These are phyloP conservation scores for Caenorhabditis inopinata DNA, from an alignment of 1,140 invertebrate genomes.

Conservation along the genomic window DNA sequence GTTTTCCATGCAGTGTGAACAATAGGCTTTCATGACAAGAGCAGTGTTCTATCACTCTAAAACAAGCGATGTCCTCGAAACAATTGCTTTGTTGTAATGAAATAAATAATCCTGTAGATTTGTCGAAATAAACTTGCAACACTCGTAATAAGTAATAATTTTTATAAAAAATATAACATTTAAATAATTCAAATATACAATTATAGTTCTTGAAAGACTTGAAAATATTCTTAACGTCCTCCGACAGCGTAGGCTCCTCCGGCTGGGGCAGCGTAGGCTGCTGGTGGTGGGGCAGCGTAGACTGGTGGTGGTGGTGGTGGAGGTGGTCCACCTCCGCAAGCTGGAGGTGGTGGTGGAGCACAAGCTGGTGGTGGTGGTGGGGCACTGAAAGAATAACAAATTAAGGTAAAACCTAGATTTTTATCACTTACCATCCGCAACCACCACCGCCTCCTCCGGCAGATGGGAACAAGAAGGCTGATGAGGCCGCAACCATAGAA, in stretches of 20 bases:
- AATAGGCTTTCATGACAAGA: too few species aligned
- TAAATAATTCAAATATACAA: background rate
- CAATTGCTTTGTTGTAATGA: too few species aligned
- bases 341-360: conserved; percentile 17
- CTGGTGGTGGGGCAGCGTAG: background rate
- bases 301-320: conserved; percentile 18
- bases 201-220: too few species aligned
- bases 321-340: conserved; percentile 7
- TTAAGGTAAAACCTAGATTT: too few species aligned
- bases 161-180: too few species aligned
- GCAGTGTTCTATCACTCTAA: too few species aligned
- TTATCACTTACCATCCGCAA: conserved; percentile 21
- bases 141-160: too few species aligned
- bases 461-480: conserved; percentile 21
- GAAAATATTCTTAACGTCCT: conserved; percentile 5
- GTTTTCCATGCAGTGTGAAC: too few species aligned
- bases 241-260: conserved; percentile 9
- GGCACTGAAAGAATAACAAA: background rate
- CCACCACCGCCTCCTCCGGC: conserved; percentile 17
- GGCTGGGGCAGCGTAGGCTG: background rate
- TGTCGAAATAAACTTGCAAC: too few species aligned
- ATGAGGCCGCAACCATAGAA: conserved; percentile 17
- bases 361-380: conserved; percentile 17
- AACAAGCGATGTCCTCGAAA: too few species aligned
- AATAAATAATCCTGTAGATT: too few species aligned